phyloP scores from a whole-genome alignment of 1,140 invertebrate species.

The Centruroides vittatus region DNA sequence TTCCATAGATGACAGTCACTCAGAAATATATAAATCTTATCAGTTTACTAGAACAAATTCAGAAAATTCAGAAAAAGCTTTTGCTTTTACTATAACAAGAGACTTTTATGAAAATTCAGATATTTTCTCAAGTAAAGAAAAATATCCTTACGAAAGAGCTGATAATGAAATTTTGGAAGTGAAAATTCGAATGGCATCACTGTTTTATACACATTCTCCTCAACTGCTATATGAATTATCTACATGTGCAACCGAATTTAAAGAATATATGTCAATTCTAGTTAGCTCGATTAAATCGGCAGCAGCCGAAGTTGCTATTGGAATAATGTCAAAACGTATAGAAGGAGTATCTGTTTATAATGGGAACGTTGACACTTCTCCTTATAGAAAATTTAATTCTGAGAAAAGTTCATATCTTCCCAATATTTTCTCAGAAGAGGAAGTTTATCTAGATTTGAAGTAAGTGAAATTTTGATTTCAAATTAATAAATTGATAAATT shows the following conservation, averaged over 20 bases:
- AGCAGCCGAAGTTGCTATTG: conserved; percentile 84
- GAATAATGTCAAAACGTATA: conserved; percentile 43
- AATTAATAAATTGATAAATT: no score
- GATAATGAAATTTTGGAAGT: conserved; percentile 29
- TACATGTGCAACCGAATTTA: conserved; percentile 61
- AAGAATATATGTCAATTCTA: conserved; percentile 50
- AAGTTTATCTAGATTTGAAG: not conserved
- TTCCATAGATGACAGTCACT: not conserved
- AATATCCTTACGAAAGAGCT: conserved; percentile 15
- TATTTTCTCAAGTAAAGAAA: conserved; percentile 4
- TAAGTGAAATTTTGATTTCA: no score
- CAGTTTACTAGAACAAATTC: conserved; percentile 4
- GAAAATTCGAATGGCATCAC: conserved; percentile 66
- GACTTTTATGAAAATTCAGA: not conserved
- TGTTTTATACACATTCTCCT: conserved; percentile 85
- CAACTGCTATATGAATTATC: conserved; percentile 65
- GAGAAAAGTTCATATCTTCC: not conserved
- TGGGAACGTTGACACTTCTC: not conserved
- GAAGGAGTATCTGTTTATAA: not conserved
- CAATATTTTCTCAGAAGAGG: not conserved
- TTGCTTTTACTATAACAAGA: conserved; percentile 39
- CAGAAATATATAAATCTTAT: conserved; percentile 4
- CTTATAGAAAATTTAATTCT: not conserved
- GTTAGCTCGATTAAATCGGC: conserved; percentile 69
- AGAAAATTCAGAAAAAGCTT: conserved; percentile 30